Conservation (phyloP, 2,797 vertebrate species). For the Argentina silus region DNA sequence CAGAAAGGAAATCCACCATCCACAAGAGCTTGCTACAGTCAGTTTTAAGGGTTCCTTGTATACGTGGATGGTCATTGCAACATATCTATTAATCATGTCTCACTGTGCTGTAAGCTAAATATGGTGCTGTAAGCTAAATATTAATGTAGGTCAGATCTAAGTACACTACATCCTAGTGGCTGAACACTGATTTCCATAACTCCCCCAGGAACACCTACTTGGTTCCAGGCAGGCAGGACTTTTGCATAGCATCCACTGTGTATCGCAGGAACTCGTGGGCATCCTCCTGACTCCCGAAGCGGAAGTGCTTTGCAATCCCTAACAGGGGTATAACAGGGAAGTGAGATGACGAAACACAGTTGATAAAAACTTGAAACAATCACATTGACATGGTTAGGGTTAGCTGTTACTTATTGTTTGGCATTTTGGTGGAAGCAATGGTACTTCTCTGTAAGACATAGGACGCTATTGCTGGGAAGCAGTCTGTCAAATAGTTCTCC, state of each 20-base stretch:
- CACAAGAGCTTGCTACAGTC: conserved; percentile 12
- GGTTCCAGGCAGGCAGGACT: conserved; percentile 92
- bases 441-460: neutral
- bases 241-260: conserved; percentile 98
- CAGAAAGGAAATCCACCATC: neutral
- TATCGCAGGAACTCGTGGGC: conserved; percentile 97
- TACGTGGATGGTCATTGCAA: neutral
- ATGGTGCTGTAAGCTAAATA: conserved; percentile 10
- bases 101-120: conserved; percentile 12
- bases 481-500: conserved; percentile 32
- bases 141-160: neutral
- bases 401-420: neutral
- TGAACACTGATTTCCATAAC: neutral
- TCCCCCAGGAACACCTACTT: conserved; percentile 81
- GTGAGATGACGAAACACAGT: conserved; percentile 6
- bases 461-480: neutral
- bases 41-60: conserved; percentile 5
- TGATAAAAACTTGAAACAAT: neutral
- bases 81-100: conserved; percentile 24
- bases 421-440: neutral
- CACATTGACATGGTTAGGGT: neutral
- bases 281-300: conserved; percentile 95
- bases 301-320: conserved; percentile 98
- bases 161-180: neutral
- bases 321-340: conserved; percentile 19